Conservation (phyloP, 2,888 invertebrate genomes). For the Fragum whitleyi region DNA sequence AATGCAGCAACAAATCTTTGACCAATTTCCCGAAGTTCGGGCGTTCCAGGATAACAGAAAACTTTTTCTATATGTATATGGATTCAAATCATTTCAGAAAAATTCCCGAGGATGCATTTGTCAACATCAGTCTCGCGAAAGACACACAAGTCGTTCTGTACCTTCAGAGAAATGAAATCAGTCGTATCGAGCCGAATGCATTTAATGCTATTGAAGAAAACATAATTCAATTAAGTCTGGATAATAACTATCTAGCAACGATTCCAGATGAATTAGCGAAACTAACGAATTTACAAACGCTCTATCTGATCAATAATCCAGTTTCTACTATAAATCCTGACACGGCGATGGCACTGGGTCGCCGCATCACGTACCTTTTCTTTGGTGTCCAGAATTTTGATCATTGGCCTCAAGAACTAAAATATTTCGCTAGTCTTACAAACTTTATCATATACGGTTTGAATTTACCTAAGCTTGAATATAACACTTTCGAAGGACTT, state of each 20-base stretch:
- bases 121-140: not conserved
- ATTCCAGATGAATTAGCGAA: not conserved
- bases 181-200: not conserved
- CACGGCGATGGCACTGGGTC: not conserved
- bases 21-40: not conserved
- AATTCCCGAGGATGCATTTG: conserved; percentile 2
- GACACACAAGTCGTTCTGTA: not conserved
- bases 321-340: not conserved
- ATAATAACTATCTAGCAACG: conserved; percentile 2
- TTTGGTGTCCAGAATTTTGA: not conserved
- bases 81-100: not conserved
- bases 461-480: not conserved
- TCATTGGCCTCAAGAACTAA: not conserved
- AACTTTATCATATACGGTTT: not conserved
- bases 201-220: not conserved
- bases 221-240: not conserved
- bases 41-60: not conserved
- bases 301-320: not conserved
- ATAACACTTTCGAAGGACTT: not conserved
- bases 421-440: not conserved
- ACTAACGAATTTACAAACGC: not conserved
- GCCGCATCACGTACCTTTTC: not conserved
- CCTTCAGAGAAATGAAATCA: not conserved
- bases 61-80: conserved; percentile 4
- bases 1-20: not conserved